Evolutionary conservation across 2,797 vertebrate species (phyloP), one percentile per base, ranked within the genome.

Genomic region (Numenius phaeopus): DNA sequence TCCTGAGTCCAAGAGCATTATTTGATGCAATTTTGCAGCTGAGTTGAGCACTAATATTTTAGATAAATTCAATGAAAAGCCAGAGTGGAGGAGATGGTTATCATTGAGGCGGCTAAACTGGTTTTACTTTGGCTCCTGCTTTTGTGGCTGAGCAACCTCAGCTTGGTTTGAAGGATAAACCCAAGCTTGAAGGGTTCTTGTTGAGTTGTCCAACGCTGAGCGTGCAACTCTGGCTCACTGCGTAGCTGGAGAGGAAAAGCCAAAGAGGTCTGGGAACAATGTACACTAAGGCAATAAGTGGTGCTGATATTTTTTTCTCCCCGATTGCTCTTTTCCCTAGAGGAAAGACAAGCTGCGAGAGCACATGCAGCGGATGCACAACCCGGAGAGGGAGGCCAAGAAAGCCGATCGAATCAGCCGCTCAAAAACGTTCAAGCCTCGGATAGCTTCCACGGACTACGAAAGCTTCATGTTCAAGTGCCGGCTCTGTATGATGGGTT

Each of bases 331-430:
- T 54, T 40, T 50, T 69, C 75, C 22, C 91, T 78, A 99, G 99
- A 99, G 99, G 90, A 99, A 99, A 89, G 99, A 99, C 98, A 99
- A 99, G 81, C 98, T 99, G 58, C 98, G 99, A 64, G 99, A 99
- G 92, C 99, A 99, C 98, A 99, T 99, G 99, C 99, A 99, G 87
- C 98, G 99, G 47, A 99, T 99, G 99, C 99, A 99, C 96, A 99
- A 99, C 81, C 99, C 99, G 0, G 99, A 99, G 95, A 98, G 99
- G 58, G 99, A 99, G 95, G 99, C 99, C 75, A 99, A 99, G 98
- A 99, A 99, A 95, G 99, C 99, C 0, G 99, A 99, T 95, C 98
- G 99, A 14, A 99, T 98, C 90, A 99, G 99, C 90, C 99, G 99
- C 87, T 99, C 99, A 61, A 99, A 99, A 96, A 98, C 99, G 2